Conservation (phyloP, 2,797 vertebrate genomes). For the Adelosebastes latens region DNA sequence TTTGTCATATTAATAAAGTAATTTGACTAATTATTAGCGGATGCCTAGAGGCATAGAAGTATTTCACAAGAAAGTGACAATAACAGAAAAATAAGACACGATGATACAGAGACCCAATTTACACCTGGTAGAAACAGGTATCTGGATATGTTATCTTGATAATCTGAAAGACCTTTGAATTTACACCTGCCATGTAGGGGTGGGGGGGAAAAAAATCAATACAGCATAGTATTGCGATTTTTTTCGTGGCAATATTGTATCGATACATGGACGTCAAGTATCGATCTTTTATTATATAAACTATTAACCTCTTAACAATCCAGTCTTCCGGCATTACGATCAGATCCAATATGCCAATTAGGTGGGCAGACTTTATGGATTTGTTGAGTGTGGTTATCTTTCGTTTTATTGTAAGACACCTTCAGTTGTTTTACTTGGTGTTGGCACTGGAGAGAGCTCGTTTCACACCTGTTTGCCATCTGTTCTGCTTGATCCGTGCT, state of each 20-base stretch:
- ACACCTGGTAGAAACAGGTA: background rate
- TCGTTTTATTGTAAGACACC: background rate
- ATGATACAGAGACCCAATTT: background rate
- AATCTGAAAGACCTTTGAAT: background rate
- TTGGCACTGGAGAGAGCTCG: background rate
- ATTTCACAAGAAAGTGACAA: background rate
- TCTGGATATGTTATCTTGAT: background rate
- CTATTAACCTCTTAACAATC: too few species aligned
- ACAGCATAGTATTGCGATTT: too few species aligned
- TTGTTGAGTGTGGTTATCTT: background rate
- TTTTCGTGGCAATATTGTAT: too few species aligned
- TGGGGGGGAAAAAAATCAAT: too few species aligned
- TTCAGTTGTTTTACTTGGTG: background rate
- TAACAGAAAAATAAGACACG: background rate
- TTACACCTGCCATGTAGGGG: background rate
- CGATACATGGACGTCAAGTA: too few species aligned
- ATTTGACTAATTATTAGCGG: constrained; percentile 1
- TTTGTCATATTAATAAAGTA: background rate
- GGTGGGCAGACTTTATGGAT: background rate
- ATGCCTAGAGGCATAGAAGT: background rate
- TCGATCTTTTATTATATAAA: too few species aligned
- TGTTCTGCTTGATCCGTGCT: background rate
- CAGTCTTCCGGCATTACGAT: background rate
- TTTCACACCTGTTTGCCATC: constrained; percentile 4
- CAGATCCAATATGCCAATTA: background rate